Conservation (phyloP, 2,797 vertebrate species). For the Lindbergichthys nudifrons region DNA sequence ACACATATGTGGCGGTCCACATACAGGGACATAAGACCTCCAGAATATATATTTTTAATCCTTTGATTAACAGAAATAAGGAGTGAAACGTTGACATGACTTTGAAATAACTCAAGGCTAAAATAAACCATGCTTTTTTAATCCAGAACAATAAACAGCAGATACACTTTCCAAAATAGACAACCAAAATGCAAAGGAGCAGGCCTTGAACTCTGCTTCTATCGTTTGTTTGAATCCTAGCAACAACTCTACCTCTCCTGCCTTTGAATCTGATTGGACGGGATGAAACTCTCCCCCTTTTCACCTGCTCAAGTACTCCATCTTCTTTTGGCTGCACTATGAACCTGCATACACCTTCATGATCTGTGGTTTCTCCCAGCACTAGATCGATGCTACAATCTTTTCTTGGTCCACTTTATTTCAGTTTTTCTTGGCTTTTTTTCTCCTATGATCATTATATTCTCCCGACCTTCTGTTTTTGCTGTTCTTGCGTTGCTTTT, state of each 20-base stretch:
- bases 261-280: not conserved
- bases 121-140: not conserved
- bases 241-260: not conserved
- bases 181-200: not conserved
- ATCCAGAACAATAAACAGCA: not conserved
- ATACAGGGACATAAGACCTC: not conserved
- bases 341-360: not conserved
- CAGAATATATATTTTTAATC: no score
- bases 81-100: not conserved
- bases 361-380: not conserved
- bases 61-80: not conserved
- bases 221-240: no score
- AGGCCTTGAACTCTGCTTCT: not conserved
- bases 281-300: not conserved
- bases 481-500: not conserved
- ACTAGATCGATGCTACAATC: not conserved
- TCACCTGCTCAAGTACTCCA: fast-evolving
- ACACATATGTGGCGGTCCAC: not conserved
- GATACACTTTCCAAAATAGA: not conserved
- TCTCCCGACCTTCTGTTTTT: not conserved
- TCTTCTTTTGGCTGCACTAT: slow-evolving; percentile 10
- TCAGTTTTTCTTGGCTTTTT: not conserved
- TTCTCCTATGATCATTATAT: not conserved
- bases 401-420: not conserved
- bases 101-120: not conserved